A percentile compares a stretch with the other conserved stretches of the same genome.
These are phyloP conservation scores for Spilarctia lutea DNA, from an alignment of 2,888 invertebrate genomes.

Conservation along the genomic window DNA sequence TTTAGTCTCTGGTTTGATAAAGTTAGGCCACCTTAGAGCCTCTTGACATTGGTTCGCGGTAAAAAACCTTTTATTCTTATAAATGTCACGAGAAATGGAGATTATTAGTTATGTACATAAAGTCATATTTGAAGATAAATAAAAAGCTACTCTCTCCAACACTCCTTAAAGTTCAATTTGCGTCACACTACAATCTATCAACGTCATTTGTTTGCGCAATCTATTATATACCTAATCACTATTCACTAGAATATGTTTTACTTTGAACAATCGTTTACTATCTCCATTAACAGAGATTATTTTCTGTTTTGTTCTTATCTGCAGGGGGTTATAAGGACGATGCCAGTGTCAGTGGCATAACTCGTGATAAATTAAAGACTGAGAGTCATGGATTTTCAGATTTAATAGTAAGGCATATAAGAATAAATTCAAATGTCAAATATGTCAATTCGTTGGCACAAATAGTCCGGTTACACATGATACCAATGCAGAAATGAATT, in stretches of 20 bases:
- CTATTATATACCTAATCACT: background rate
- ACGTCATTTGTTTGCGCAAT: background rate
- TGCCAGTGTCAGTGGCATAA: background rate
- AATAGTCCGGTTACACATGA: too few relatives aligned
- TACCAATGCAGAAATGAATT: too few relatives aligned
- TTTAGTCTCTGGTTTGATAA: constrained; percentile 3
- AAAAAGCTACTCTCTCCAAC: background rate
- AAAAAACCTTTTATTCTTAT: background rate
- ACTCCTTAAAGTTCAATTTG: background rate
- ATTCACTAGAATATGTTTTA: background rate
- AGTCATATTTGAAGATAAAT: background rate
- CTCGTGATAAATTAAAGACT: background rate
- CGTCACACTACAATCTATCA: background rate
- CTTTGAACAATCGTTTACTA: background rate
- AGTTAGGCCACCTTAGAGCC: background rate
- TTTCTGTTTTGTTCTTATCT: background rate
- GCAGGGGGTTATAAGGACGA: background rate
- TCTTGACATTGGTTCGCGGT: background rate
- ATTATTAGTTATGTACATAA: background rate
- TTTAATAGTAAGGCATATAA: background rate
- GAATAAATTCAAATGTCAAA: too few relatives aligned
- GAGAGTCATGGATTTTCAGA: background rate
- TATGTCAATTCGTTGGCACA: too few relatives aligned
- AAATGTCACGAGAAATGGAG: background rate
- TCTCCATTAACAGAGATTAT: background rate